Conservation (phyloP, 2,113 vertebrate genomes). For the Syrmaticus mikado region DNA sequence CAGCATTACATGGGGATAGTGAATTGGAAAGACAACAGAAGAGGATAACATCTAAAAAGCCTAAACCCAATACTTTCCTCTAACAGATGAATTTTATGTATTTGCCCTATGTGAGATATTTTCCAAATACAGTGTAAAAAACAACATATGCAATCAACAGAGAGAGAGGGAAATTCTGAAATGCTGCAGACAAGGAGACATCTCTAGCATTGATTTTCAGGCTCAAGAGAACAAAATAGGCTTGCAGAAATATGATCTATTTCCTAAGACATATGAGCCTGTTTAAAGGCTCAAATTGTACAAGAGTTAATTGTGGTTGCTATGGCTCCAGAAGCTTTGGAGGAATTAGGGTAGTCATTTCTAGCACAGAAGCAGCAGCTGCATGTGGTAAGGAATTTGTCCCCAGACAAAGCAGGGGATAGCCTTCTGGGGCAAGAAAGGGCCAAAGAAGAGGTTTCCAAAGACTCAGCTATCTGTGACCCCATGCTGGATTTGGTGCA, state of each 20-base stretch:
- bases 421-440: not conserved
- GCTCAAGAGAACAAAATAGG: not conserved
- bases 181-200: not conserved
- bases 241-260: slow-evolving; percentile 14
- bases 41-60: not conserved
- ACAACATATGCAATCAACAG: not conserved
- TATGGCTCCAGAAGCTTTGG: not conserved
- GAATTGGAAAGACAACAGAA: not conserved
- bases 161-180: not conserved
- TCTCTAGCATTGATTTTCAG: not conserved
- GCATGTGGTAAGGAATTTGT: not conserved
- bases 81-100: not conserved
- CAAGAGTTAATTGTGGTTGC: not conserved
- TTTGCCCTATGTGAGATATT: not conserved
- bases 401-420: not conserved
- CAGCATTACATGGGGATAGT: not conserved
- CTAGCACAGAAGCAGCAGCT: not conserved
- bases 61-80: not conserved
- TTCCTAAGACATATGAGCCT: not conserved
- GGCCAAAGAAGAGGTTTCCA: not conserved
- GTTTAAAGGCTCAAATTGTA: not conserved
- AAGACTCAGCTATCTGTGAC: not conserved
- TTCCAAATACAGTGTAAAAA: slow-evolving; percentile 1
- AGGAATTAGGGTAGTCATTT: not conserved
- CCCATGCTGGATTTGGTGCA: not conserved